These are phyloP conservation scores for Echinarachnius parma DNA, from an alignment of 53 echinoderm and acorn worm species.

Conservation along the genomic window DNA sequence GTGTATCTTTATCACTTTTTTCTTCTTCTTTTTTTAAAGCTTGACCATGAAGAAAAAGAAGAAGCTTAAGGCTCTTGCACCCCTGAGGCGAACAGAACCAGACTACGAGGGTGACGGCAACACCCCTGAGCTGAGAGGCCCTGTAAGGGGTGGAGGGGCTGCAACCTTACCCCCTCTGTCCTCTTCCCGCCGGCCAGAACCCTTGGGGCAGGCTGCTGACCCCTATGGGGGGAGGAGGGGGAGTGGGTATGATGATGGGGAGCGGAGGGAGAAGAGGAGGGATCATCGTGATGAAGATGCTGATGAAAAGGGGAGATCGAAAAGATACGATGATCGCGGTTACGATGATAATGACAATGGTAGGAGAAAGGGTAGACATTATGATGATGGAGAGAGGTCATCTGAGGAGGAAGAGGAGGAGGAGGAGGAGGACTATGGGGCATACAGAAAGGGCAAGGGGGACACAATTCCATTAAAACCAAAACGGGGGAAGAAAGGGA, in stretches of 20 bases:
- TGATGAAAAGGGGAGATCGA: neutral
- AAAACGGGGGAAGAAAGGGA: too few relatives aligned
- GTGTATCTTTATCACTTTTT: too few relatives aligned
- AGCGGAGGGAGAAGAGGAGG: constrained; percentile 17
- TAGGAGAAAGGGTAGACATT: neutral
- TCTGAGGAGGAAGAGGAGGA: constrained; percentile 7
- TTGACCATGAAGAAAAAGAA: constrained; percentile 36
- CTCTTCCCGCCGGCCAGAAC: constrained; percentile 12
- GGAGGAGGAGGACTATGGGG: neutral
- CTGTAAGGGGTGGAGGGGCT: neutral
- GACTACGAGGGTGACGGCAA: constrained; percentile 15
- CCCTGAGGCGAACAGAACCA: constrained; percentile 7
- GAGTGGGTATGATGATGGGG: constrained; percentile 4
- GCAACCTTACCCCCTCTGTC: constrained; percentile 26
- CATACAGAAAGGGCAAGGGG: constrained; percentile 5
- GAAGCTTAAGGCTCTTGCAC: constrained; percentile 28
- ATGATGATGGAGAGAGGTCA: constrained; percentile 7
- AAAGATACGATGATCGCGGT: neutral
- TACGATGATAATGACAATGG: neutral
- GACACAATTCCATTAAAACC: neutral
- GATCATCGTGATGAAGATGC: constrained; percentile 1
- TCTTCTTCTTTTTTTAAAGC: constrained; percentile 4
- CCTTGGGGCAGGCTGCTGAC: constrained; percentile 10
- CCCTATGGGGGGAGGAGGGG: neutral
- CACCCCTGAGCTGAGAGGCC: constrained; percentile 1